Evolutionary conservation across 2,113 vertebrate species (phyloP).

Genomic region (Fregetta grallaria): DNA sequence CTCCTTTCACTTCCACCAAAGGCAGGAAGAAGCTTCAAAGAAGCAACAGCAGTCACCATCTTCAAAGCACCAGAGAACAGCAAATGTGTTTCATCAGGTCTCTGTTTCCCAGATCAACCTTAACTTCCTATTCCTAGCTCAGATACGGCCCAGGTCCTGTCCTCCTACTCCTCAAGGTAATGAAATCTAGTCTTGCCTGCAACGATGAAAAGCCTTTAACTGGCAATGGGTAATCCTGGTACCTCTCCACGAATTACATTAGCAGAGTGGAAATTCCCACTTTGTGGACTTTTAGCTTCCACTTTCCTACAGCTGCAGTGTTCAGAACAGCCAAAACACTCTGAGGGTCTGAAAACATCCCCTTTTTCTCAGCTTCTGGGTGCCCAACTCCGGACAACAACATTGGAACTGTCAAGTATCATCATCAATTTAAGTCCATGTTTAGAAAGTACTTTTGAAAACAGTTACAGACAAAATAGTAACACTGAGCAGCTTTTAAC

Average conservation of each 20-base stretch:
- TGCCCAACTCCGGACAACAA: not conserved
- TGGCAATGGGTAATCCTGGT: not conserved
- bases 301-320: not conserved
- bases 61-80: not conserved
- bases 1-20: not conserved
- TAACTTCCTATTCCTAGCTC: not conserved
- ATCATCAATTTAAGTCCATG: not conserved
- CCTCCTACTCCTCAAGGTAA: not conserved
- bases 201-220: not conserved
- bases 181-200: not conserved
- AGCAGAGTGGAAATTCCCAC: not conserved
- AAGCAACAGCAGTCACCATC: not conserved
- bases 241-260: not conserved
- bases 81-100: not conserved
- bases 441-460: not conserved
- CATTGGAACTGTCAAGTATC: not conserved
- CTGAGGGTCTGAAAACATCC: not conserved
- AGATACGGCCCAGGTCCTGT: not conserved
- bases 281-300: not conserved
- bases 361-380: not conserved
- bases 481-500: not conserved
- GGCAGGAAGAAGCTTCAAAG: not conserved
- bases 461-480: not conserved
- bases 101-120: not conserved
- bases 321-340: not conserved